Base-by-base conservation (phyloP, 1,140 invertebrate species). In the Halyomorpha halys region DNA sequence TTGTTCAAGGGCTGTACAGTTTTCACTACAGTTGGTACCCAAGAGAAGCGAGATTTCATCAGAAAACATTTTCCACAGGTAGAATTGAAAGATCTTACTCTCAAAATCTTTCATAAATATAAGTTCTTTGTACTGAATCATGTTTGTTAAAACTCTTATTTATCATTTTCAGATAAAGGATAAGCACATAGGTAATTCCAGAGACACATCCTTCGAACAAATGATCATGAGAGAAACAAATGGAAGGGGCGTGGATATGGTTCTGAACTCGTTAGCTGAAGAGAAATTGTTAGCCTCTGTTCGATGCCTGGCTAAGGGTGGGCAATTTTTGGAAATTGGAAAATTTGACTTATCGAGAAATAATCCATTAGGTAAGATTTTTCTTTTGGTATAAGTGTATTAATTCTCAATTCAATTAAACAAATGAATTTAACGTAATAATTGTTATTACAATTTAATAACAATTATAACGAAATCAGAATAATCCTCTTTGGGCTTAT, bases 251-350 rank as follows among this genome's bases (percentile, higher is more conserved):
- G 88, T 91, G 0, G 84, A 91, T 70, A 75, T 90, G 21, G 83
- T 91, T 1, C 75, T 91, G 0, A 90, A 90, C 74, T 91, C 88
- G 1, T 73, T 91, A 15, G 79, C 87, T 16, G 86, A 87, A 65
- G 87, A 91, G 47, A 89, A 89, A 72, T 75, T 91, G 0, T 83
- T 83, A 53, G 73, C 73, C 8, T 74, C 73, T n/a, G 70, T 87
- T 16, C 72, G 81, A 64, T 81, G 84, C 70, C 71, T 88, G 23
- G 82, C 81, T 19, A 72, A 77, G 54, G 82, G 84, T 71, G 85
- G 86, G 49, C 73, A 82, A 51, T 86, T 88, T 71, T 70, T 87
- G 30, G 86, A 89, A 74, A 85, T 87, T 68, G 85, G 86, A 68
- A 87, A 87, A 75, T 82, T 82, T 70, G 85, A 87, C 73, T 71